These are phyloP conservation scores for Zaprionus tsacasi DNA, from an alignment of 1,140 invertebrate species.

Conservation along the genomic window DNA sequence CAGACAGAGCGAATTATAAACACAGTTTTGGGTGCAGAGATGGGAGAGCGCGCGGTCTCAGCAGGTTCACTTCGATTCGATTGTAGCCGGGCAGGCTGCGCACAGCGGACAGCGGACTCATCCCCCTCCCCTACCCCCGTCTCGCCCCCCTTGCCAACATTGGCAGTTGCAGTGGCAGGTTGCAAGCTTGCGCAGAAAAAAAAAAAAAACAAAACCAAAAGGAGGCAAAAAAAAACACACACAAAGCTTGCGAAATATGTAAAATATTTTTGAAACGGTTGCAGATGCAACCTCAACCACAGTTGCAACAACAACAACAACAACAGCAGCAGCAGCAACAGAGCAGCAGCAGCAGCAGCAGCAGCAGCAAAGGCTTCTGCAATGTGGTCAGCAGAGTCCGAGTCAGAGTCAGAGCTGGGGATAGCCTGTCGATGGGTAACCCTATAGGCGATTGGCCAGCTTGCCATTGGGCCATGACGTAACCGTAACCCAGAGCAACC, in stretches of 20 bases:
- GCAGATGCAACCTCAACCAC: conserved; percentile 51
- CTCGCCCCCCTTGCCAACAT: background rate
- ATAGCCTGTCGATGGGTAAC: conserved; percentile 46
- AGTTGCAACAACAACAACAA: conserved; percentile 16
- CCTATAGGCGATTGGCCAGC: conserved; percentile 48
- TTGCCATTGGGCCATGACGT: conserved; percentile 25
- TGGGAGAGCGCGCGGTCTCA: conserved; percentile 49
- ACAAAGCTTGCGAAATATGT: conserved; percentile 55
- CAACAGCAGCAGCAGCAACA: background rate
- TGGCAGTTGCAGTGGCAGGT: conserved; percentile 4
- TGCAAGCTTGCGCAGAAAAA: background rate
- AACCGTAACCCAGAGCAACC: conserved; percentile 45
- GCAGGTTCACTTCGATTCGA: conserved; percentile 66
- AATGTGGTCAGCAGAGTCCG: conserved; percentile 2
- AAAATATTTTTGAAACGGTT: conserved; percentile 76
- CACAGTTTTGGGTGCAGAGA: conserved; percentile 59
- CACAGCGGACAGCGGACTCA: background rate
- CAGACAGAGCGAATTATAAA: conserved; percentile 27
- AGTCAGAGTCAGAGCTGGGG: conserved; percentile 7
- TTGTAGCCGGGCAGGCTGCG: conserved; percentile 71
- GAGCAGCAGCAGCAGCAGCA: background rate
- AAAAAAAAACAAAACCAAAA: conserved; percentile 7
- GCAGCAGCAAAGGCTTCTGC: background rate
- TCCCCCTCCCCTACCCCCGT: background rate
- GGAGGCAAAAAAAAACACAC: conserved; percentile 6